Evolutionary conservation across 2,888 invertebrate species (phyloP).

Genomic region (Euzetes globulus): DNA sequence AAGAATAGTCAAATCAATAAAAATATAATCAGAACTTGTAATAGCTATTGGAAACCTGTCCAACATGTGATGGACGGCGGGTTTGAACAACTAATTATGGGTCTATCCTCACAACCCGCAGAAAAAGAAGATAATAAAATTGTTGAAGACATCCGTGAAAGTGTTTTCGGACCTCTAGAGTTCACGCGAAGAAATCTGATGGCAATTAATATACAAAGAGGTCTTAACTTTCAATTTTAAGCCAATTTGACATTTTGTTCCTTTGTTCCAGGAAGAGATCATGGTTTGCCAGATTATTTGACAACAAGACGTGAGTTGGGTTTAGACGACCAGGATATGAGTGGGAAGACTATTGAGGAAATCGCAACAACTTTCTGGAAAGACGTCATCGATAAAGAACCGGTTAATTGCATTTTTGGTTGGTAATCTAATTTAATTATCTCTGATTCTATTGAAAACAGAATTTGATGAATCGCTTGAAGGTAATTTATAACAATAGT

Average conservation of each 20-base stretch:
- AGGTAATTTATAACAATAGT: neutral
- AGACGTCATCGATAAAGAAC: neutral
- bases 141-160: slow-evolving; percentile 55
- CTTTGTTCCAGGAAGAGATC: slow-evolving; percentile 49
- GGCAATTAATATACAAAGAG: slow-evolving; percentile 56
- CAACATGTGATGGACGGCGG: neutral
- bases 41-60: slow-evolving; percentile 53
- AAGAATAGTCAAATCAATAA: neutral
- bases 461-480: neutral
- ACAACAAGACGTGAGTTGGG: slow-evolving; percentile 53
- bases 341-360: neutral
- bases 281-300: slow-evolving; percentile 58
- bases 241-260: neutral
- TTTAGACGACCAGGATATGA: slow-evolving; percentile 43
- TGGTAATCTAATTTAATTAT: neutral
- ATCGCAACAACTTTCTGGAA: slow-evolving; percentile 11
- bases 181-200: slow-evolving; percentile 56
- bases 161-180: slow-evolving; percentile 55
- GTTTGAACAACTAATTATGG: slow-evolving; percentile 53
- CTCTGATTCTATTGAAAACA: neutral
- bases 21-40: slow-evolving; percentile 51
- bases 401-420: neutral
- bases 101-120: slow-evolving; percentile 53
- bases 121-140: slow-evolving; percentile 55
- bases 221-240: slow-evolving; percentile 24